Evolutionary conservation across 2,888 invertebrate genomes (phyloP).

Genomic region (Stenodema calcarata): DNA sequence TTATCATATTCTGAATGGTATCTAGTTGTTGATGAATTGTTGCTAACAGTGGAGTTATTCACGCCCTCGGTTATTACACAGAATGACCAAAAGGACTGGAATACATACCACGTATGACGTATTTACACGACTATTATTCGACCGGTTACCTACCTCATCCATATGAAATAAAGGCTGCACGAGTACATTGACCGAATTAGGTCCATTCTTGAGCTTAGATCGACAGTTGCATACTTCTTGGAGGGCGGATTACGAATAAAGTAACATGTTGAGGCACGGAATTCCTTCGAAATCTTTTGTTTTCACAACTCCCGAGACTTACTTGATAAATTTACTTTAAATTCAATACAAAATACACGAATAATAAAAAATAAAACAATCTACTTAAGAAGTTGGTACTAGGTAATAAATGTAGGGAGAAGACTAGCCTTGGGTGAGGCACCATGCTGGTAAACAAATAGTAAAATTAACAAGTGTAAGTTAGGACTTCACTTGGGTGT

Average conservation of each 20-base stretch:
- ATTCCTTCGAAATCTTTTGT: background rate
- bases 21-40: background rate
- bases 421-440: slow-evolving; percentile 22
- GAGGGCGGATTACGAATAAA: background rate
- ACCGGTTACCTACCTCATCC: too few species aligned
- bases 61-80: too few species aligned
- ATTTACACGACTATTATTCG: too few species aligned
- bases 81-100: too few species aligned
- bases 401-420: background rate
- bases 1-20: background rate
- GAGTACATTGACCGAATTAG: too few species aligned
- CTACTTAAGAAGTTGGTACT: background rate
- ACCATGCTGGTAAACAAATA: background rate
- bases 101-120: too few species aligned
- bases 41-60: too few species aligned
- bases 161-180: too few species aligned
- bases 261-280: background rate
- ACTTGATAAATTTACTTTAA: background rate
- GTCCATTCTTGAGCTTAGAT: background rate
- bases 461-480: too few species aligned
- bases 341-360: background rate
- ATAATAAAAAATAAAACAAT: background rate
- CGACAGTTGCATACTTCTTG: background rate
- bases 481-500: too few species aligned
- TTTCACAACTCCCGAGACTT: background rate